These are phyloP conservation scores for Drosophila pegasa DNA, from an alignment of 2,888 invertebrate species.

Conservation along the genomic window DNA sequence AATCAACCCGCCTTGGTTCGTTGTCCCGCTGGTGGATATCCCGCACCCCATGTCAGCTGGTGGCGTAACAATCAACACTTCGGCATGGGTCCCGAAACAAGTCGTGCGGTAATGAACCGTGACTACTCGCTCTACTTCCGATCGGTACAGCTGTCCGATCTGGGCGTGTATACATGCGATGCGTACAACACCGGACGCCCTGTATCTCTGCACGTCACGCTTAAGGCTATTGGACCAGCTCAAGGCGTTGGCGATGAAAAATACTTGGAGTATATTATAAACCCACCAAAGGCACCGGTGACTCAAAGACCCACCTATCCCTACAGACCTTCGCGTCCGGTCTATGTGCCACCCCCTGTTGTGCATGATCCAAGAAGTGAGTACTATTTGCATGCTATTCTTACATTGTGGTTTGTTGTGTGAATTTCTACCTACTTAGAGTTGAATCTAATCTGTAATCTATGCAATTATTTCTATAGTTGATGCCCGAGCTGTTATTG, in stretches of 20 bases:
- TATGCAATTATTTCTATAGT: conserved; percentile 43
- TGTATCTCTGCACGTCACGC: conserved; percentile 90
- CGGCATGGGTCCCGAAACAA: conserved; percentile 86
- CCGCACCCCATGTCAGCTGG: conserved; percentile 92
- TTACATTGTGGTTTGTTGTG: conserved; percentile 23
- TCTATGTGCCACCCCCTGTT: conserved; percentile 71
- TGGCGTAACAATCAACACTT: conserved; percentile 92
- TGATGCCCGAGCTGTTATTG: conserved; percentile 88
- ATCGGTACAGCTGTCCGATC: conserved; percentile 88
- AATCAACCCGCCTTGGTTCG: conserved; percentile 89
- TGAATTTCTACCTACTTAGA: background rate
- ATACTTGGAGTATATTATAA: conserved; percentile 87
- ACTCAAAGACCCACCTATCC: conserved; percentile 83
- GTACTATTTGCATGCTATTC: conserved; percentile 50
- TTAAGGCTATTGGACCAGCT: conserved; percentile 90
- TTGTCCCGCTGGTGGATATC: conserved; percentile 93
- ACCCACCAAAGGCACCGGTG: conserved; percentile 85
- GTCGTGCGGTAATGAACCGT: conserved; percentile 87
- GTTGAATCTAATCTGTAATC: background rate
- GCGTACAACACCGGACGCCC: conserved; percentile 94
- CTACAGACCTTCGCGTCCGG: conserved; percentile 84
- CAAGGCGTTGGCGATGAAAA: conserved; percentile 86
- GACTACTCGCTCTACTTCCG: conserved; percentile 91
- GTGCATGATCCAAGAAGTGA: conserved; percentile 58
- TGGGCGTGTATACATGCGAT: conserved; percentile 95